These are phyloP conservation scores for Heteractis magnifica DNA, from an alignment of 92 coral and sea anemone species.

Conservation along the genomic window DNA sequence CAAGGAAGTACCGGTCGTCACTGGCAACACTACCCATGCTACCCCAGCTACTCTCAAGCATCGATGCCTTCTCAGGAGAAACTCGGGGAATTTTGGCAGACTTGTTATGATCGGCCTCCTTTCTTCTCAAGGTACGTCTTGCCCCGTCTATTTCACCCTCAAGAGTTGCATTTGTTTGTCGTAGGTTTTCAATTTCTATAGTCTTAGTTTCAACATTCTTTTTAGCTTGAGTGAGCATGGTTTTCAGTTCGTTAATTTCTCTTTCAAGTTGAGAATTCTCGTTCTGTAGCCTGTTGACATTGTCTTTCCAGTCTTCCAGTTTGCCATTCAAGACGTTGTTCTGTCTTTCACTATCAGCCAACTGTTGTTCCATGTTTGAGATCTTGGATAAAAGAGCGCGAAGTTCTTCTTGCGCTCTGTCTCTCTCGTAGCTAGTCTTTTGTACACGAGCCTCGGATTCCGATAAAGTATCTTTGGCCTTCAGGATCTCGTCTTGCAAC, in stretches of 20 bases:
- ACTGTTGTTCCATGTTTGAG: constrained; percentile 63
- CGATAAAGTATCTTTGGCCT: constrained; percentile 57
- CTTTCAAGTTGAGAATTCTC: constrained; percentile 58
- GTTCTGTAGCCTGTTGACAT: constrained; percentile 52
- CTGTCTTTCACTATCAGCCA: constrained; percentile 73
- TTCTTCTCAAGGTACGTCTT: constrained; percentile 57
- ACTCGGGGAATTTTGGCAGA: constrained; percentile 28
- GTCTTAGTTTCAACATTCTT: constrained; percentile 53
- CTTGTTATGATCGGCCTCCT: constrained; percentile 60
- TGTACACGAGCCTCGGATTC: constrained; percentile 72
- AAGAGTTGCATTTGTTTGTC: constrained; percentile 49
- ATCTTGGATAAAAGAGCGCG: constrained; percentile 58
- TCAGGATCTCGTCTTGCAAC: constrained; percentile 78
- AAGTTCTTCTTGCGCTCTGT: constrained; percentile 73
- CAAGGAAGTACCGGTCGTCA: constrained; percentile 60
- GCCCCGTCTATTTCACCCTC: constrained; percentile 65
- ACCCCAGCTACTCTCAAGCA: constrained; percentile 63
- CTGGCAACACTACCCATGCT: constrained; percentile 43
- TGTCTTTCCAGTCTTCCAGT: constrained; percentile 78
- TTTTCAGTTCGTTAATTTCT: constrained; percentile 64
- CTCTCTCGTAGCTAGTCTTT: constrained; percentile 71
- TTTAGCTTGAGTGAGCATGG: constrained; percentile 40
- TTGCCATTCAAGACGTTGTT: constrained; percentile 57
- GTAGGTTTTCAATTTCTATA: constrained; percentile 59
- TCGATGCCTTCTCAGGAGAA: constrained; percentile 49